Evolutionary conservation across 2,113 vertebrate species (phyloP).

Genomic region (Tetrao urogallus): DNA sequence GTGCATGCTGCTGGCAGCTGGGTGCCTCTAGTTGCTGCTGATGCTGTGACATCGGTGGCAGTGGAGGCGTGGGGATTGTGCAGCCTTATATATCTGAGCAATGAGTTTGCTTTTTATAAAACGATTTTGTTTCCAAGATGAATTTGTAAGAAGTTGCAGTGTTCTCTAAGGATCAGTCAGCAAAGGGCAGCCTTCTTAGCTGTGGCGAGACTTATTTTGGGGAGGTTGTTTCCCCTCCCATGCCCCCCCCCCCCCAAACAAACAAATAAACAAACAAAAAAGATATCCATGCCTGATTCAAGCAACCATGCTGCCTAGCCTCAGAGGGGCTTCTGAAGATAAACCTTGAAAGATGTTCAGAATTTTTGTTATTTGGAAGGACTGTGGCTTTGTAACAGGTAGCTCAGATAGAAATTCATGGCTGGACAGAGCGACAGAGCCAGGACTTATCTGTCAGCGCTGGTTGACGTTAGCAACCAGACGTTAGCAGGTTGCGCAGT

Average conservation of each 20-base stretch:
- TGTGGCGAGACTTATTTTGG: not conserved
- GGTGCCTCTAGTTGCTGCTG: not conserved
- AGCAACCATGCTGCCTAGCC: not conserved
- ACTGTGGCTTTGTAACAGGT: not conserved
- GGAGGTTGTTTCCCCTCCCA: not conserved
- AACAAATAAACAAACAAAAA: no score
- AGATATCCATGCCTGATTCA: not conserved
- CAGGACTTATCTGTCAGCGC: not conserved
- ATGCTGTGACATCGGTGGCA: not conserved
- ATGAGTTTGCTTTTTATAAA: not conserved
- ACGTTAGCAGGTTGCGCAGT: not conserved
- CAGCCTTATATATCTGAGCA: not conserved
- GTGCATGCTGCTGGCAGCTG: not conserved
- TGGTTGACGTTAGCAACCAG: not conserved
- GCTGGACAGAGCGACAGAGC: not conserved
- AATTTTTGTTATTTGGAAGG: not conserved
- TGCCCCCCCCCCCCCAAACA: no score
- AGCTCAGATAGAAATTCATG: not conserved
- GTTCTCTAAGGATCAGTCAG: not conserved
- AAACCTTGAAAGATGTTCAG: not conserved
- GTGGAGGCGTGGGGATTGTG: fast-evolving
- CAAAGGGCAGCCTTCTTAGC: not conserved
- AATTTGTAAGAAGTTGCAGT: not conserved
- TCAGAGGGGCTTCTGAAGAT: not conserved
- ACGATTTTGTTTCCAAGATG: not conserved